Conservation (phyloP, 1,140 invertebrate genomes). For the Diachasmimorpha longicaudata region DNA sequence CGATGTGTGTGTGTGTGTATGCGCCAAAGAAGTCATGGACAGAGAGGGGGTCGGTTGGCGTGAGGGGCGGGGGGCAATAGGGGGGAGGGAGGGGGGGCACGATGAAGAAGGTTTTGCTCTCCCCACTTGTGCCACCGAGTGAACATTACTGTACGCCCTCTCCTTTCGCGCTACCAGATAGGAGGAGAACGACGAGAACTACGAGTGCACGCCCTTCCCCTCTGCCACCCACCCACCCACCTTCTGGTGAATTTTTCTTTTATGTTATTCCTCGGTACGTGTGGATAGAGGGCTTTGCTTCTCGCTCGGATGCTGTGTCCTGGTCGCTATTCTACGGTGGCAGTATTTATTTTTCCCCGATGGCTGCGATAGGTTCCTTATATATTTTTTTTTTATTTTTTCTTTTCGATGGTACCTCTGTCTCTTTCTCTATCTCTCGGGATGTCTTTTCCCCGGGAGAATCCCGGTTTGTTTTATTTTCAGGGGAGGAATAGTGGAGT, state of each 20-base stretch:
- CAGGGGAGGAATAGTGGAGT: background rate
- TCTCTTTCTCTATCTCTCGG: too few relatives aligned
- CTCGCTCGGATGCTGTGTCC: background rate
- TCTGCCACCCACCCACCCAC: conserved; percentile 36
- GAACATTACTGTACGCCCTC: conserved; percentile 59
- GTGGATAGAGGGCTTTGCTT: background rate
- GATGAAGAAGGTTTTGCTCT: conserved; percentile 21
- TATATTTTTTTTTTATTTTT: conserved; percentile 1
- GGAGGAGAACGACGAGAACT: conserved; percentile 56
- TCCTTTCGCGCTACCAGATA: conserved; percentile 41
- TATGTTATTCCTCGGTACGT: background rate
- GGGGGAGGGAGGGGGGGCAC: background rate
- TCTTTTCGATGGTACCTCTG: background rate
- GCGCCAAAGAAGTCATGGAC: conserved; percentile 3
- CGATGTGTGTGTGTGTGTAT: background rate
- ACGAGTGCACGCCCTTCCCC: conserved; percentile 47
- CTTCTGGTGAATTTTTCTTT: background rate
- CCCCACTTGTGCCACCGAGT: conserved; percentile 43
- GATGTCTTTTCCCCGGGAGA: background rate
- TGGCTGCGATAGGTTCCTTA: too few relatives aligned
- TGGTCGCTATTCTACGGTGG: background rate
- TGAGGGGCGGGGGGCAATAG: background rate
- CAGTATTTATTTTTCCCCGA: background rate
- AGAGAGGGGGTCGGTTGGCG: background rate
- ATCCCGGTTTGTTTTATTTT: conserved; percentile 29